Evolutionary conservation across 2,888 invertebrate genomes (phyloP).

Genomic region (Holacanthella duospinosa): DNA sequence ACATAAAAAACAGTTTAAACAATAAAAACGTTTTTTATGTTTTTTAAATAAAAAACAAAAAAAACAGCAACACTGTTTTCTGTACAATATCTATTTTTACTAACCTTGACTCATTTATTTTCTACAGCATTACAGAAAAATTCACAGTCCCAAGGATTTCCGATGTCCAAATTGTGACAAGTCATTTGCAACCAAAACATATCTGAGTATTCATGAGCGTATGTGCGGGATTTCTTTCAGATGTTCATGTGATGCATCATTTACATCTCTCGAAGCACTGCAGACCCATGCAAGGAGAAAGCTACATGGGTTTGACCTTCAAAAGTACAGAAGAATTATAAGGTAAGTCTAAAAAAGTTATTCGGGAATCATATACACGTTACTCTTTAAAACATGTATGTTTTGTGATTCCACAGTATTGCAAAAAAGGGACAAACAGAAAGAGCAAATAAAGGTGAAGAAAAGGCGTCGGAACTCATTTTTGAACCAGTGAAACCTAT

Average conservation of each 20-base stretch:
- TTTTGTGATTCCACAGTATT: no score
- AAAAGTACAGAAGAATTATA: constrained; percentile 1
- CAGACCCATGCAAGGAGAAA: background rate
- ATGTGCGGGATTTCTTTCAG: background rate
- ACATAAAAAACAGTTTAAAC: no score
- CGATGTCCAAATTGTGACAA: background rate
- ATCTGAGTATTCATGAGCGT: background rate
- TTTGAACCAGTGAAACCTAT: background rate
- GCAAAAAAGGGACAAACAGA: no score
- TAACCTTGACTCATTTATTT: background rate
- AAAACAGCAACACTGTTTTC: no score
- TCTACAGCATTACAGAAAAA: background rate
- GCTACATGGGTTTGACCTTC: background rate
- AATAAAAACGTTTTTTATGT: no score
- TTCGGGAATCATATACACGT: no score
- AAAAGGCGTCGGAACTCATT: no score
- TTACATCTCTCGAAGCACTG: background rate
- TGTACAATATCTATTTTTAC: no score
- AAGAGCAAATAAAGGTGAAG: no score
- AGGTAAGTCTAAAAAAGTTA: no score
- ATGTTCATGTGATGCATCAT: background rate
- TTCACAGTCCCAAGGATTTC: background rate
- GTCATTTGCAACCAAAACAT: background rate
- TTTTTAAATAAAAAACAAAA: no score
- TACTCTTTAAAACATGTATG: no score